These are phyloP conservation scores for Parnassius mnemosyne DNA, from an alignment of 2,888 invertebrate genomes.

Conservation along the genomic window DNA sequence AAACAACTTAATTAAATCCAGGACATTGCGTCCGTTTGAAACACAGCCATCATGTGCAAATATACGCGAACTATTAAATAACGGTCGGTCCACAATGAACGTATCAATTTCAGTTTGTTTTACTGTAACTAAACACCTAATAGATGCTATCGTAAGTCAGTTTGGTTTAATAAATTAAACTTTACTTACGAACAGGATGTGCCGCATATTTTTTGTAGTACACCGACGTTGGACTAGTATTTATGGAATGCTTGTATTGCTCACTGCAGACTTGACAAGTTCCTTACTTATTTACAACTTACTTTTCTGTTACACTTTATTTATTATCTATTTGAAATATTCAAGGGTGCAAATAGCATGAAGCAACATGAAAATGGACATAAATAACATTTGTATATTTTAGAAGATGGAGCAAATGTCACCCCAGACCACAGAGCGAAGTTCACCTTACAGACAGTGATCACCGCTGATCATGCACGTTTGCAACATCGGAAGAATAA, in stretches of 20 bases:
- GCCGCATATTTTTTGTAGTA: slow-evolving; percentile 20
- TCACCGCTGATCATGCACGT: too few relatives aligned
- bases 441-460: too few relatives aligned
- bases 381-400: too few relatives aligned
- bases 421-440: too few relatives aligned
- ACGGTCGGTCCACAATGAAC: slow-evolving; percentile 50
- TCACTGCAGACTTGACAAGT: slow-evolving; percentile 14
- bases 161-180: slow-evolving; percentile 23
- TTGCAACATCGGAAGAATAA: too few relatives aligned
- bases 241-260: slow-evolving; percentile 17
- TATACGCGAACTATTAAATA: slow-evolving; percentile 53
- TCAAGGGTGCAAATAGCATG: too few relatives aligned
- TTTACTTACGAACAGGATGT: slow-evolving; percentile 24
- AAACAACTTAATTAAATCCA: slow-evolving; percentile 40
- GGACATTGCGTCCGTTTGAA: slow-evolving; percentile 50
- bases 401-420: too few relatives aligned
- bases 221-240: slow-evolving; percentile 13
- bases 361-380: too few relatives aligned
- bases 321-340: neutral
- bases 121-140: slow-evolving; percentile 26
- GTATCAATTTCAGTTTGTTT: slow-evolving; percentile 41
- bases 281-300: slow-evolving; percentile 16
- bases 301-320: slow-evolving; percentile 8
- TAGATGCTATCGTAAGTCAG: slow-evolving; percentile 14
- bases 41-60: slow-evolving; percentile 50